A percentile compares a stretch with the other conserved stretches of the same genome.
Conservation (phyloP, 1,140 invertebrate species). For the Ceratina japonica region DNA sequence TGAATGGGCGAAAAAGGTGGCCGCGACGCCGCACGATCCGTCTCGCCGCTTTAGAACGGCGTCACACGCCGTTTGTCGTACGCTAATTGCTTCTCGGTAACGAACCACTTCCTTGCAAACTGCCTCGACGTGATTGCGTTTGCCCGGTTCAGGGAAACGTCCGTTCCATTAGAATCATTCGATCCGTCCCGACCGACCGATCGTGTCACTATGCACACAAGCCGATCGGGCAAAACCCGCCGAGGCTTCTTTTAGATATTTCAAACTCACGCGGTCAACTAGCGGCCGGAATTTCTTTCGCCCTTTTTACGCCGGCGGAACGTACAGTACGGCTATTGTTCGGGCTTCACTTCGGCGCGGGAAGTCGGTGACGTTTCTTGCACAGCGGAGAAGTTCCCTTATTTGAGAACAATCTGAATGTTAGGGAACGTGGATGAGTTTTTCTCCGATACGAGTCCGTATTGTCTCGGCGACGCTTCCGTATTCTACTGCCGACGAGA, state of each 20-base stretch:
- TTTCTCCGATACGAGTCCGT: neutral
- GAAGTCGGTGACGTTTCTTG: slow-evolving; percentile 40
- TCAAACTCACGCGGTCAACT: slow-evolving; percentile 44
- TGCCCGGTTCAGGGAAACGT: slow-evolving; percentile 56
- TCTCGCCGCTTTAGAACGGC: slow-evolving; percentile 40
- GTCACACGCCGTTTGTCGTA: slow-evolving; percentile 47
- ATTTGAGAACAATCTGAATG: slow-evolving; percentile 8
- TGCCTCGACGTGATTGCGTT: slow-evolving; percentile 48
- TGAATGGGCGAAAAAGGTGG: slow-evolving; percentile 16
- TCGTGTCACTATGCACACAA: slow-evolving; percentile 30
- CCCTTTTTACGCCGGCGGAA: slow-evolving; percentile 21
- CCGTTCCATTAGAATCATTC: slow-evolving; percentile 64
- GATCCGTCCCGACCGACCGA: slow-evolving; percentile 40
- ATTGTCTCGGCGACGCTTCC: neutral
- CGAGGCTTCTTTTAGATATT: slow-evolving; percentile 49
- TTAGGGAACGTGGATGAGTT: neutral
- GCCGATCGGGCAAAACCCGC: neutral
- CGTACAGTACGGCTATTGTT: slow-evolving; percentile 46
- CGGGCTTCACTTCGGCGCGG: slow-evolving; percentile 1
- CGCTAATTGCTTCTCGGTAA: slow-evolving; percentile 65
- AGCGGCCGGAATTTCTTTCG: slow-evolving; percentile 39
- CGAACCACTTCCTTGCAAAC: slow-evolving; percentile 40
- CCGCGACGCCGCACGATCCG: neutral
- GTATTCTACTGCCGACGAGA: neutral
- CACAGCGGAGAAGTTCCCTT: slow-evolving; percentile 10